Evolutionary conservation across 64 coral and sea anemone species (phyloP), one percentile per base, ranked within the genome.

Genomic region (Orbicella faveolata): DNA sequence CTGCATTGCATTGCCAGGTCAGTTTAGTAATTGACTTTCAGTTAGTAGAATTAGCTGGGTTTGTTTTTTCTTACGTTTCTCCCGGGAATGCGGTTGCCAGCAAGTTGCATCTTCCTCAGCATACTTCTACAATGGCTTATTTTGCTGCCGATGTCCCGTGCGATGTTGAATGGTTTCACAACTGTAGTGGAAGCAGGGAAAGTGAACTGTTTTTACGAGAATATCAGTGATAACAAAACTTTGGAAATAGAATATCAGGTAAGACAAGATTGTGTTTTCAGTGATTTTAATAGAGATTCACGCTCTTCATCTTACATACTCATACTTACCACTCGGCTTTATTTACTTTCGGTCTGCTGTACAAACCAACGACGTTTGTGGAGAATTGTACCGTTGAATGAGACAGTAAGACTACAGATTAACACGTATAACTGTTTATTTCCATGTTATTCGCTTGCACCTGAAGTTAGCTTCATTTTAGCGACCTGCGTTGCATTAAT

Each of bases 221-320:
- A 86, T 6, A 72, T 92, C 14, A 77, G 87, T 11, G 34, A 41
- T 1, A 92, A 92, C 79, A 78, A 55, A 52, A 87, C 82, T 34
- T 75, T 92, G 62, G 90, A 92, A 55, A 66, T 92, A 17, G 90
- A 92, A 33, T 92, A 87, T 34, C 90, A 92, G 83, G 90, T 92
- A 44, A 90, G 70, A 39, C 20, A n/a, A 8, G 30, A 6, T 23
- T 26, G 44, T 48, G 44, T 48, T 48, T 48, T 48, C 7, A 6
- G 44, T 48, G 44, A 48, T 48, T 48, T 48, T 48, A 6, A 30
- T 48, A 48, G 44, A 48, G 44, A 48, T 48, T 2, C 39, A 48
- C 44, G 4, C 44, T 48, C 7, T 6, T 48, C 4, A 48, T 3
- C 5, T 41, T 4, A 41, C 39, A 41, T 41, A 41, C 39, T 48